Conservation (phyloP, 2,113 vertebrate genomes). For the Cephalopterus ornatus region DNA sequence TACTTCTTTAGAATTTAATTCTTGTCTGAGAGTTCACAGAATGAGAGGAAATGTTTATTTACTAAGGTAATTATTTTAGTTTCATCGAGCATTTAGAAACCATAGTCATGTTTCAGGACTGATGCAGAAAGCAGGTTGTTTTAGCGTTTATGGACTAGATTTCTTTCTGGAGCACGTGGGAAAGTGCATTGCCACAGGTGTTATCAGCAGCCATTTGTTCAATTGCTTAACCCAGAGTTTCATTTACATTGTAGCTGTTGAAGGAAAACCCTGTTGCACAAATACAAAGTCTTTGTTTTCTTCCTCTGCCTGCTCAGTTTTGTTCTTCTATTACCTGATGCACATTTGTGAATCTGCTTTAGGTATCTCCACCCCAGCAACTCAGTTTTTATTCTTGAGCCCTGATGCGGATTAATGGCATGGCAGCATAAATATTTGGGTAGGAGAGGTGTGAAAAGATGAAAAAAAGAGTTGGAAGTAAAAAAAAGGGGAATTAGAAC, state of each 20-base stretch:
- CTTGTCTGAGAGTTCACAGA: background rate
- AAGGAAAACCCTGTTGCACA: background rate
- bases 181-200: background rate
- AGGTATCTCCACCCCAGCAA: no score
- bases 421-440: background rate
- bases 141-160: background rate
- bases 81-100: background rate
- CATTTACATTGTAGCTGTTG: background rate
- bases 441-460: background rate
- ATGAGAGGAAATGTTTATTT: background rate
- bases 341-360: background rate
- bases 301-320: background rate
- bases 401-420: background rate
- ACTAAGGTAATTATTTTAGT: background rate
- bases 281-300: fast-evolving
- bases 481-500: background rate
- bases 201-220: background rate
- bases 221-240: background rate
- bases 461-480: background rate
- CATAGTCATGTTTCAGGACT: background rate
- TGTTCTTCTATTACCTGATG: background rate
- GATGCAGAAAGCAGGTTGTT: background rate
- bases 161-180: background rate
- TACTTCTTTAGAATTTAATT: background rate
- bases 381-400: background rate